Conservation (phyloP, 2,113 vertebrate genomes). For the Symphodus melops region DNA sequence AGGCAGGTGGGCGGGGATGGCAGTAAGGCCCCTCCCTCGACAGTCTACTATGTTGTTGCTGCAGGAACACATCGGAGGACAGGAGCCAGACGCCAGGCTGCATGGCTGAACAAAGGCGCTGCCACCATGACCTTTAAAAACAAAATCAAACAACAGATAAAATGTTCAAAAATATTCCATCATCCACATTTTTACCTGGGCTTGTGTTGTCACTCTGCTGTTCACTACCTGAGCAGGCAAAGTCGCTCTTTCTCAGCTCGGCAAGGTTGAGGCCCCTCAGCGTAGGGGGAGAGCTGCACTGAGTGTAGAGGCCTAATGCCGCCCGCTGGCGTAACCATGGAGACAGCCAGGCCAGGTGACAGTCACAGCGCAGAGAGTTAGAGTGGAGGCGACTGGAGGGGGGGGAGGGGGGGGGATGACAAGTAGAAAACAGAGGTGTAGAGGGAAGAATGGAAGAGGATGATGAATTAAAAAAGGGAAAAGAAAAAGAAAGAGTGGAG, state of each 20-base stretch:
- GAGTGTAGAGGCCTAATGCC: slow-evolving; percentile 92
- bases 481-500: too few relatives aligned
- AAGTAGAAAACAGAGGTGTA: neutral
- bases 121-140: slow-evolving; percentile 85
- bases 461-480: neutral
- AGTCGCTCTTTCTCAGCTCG: slow-evolving; percentile 91
- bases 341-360: slow-evolving; percentile 93
- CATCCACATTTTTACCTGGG: accelerated
- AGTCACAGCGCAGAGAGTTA: slow-evolving; percentile 92
- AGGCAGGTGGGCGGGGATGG: slow-evolving; percentile 94
- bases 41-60: slow-evolving; percentile 97
- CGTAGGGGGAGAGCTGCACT: slow-evolving; percentile 86
- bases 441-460: neutral
- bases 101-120: slow-evolving; percentile 82
- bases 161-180: neutral
- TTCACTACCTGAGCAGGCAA: slow-evolving; percentile 88
- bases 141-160: neutral
- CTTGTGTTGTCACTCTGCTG: accelerated
- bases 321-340: slow-evolving; percentile 93
- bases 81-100: slow-evolving; percentile 92
- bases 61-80: slow-evolving; percentile 93
- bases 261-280: slow-evolving; percentile 92
- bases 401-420: accelerated
- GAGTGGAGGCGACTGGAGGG: slow-evolving; percentile 89
- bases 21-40: slow-evolving; percentile 92